These are phyloP conservation scores for Salvelinus alpinus DNA, from an alignment of 2,113 vertebrate genomes.

Conservation along the genomic window DNA sequence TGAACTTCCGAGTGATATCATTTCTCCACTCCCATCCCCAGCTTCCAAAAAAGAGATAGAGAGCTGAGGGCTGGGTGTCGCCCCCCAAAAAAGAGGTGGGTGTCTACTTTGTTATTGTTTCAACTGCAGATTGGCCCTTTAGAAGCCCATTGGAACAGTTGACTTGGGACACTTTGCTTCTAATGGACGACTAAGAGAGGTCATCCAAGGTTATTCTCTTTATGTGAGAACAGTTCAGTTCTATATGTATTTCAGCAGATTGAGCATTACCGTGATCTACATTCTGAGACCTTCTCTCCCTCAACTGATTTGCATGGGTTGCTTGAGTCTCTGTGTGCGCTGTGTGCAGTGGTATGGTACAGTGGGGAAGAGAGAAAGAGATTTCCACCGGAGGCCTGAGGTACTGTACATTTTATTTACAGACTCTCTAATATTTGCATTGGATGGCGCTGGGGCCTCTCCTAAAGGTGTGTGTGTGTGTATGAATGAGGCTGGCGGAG, in stretches of 20 bases:
- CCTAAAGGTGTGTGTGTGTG: slow-evolving; percentile 3
- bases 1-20: too few species aligned
- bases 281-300: too few species aligned
- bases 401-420: not conserved
- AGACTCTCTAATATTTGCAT: slow-evolving; percentile 4
- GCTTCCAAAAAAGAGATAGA: too few species aligned
- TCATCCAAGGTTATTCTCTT: not conserved
- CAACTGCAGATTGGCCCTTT: too few species aligned
- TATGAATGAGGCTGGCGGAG: not conserved
- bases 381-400: slow-evolving; percentile 2
- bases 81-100: too few species aligned
- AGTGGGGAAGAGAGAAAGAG: not conserved
- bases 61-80: too few species aligned
- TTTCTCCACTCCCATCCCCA: too few species aligned
- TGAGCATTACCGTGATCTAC: too few species aligned
- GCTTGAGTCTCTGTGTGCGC: not conserved
- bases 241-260: not conserved
- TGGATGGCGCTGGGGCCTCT: slow-evolving; percentile 4
- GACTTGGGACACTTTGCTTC: slow-evolving; percentile 28
- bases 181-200: not conserved
- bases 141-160: not conserved
- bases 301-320: too few species aligned
- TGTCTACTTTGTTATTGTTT: too few species aligned
- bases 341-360: not conserved
- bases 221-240: too few species aligned